Conservation (phyloP, 2,888 invertebrate genomes). For the Pasiphila rectangulata region DNA sequence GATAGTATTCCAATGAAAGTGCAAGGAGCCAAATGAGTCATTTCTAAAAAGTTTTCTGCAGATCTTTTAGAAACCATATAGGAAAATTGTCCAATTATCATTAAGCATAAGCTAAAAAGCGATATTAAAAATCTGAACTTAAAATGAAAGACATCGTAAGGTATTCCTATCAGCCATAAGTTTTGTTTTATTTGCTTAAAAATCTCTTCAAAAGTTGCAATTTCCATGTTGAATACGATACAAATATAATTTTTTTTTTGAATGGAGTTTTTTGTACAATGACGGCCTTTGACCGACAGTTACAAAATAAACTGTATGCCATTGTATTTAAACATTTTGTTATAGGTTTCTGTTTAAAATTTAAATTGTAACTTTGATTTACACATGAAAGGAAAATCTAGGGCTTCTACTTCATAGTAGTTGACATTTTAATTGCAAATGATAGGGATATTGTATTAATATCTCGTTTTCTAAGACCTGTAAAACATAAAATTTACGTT, state of each 20-base stretch:
- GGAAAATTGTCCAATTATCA: slow-evolving; percentile 41
- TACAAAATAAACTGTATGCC: not conserved
- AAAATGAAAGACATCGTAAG: slow-evolving; percentile 41
- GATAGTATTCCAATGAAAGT: slow-evolving; percentile 50
- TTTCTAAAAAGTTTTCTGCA: slow-evolving; percentile 52
- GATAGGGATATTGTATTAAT: too few species aligned
- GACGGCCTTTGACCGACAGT: not conserved
- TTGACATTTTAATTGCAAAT: too few species aligned
- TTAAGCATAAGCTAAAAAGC: slow-evolving; percentile 34
- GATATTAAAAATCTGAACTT: slow-evolving; percentile 42
- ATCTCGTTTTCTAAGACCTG: too few species aligned
- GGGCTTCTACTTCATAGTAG: too few species aligned
- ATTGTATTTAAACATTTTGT: too few species aligned
- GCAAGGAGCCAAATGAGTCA: slow-evolving; percentile 59
- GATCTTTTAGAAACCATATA: slow-evolving; percentile 54
- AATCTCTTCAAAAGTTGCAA: slow-evolving; percentile 52
- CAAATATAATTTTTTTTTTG: slow-evolving; percentile 1
- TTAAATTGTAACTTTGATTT: too few species aligned
- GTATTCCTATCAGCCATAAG: slow-evolving; percentile 52
- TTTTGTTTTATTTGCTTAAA: slow-evolving; percentile 51
- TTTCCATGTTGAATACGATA: slow-evolving; percentile 41
- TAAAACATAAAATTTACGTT: too few species aligned
- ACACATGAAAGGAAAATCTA: too few species aligned
- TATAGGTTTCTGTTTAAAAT: too few species aligned
- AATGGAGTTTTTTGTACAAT: not conserved